Conservation (phyloP, 2,113 vertebrate species). For the Azemiops feae region DNA sequence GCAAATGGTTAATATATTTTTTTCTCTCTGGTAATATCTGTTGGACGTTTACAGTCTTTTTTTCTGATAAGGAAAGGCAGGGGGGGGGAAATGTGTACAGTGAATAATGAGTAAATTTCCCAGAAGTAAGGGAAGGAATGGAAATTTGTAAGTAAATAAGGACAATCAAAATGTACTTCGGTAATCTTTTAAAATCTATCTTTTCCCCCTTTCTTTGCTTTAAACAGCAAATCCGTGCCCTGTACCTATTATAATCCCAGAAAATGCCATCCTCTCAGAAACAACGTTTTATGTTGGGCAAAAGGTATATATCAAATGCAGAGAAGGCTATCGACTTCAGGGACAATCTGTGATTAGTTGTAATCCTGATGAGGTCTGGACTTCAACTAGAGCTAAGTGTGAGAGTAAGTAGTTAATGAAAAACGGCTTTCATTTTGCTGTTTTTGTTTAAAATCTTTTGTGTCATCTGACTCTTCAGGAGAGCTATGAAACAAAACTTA, state of each 20-base stretch:
- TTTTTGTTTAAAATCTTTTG: background rate
- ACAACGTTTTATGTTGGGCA: conserved; percentile 84
- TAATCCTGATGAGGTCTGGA: conserved; percentile 89
- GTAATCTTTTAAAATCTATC: conserved; percentile 28
- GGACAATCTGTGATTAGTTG: conserved; percentile 81
- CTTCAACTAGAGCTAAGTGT: conserved; percentile 77
- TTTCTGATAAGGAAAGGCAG: background rate
- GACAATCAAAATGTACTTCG: background rate
- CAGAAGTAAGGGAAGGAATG: background rate
- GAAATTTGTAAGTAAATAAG: background rate
- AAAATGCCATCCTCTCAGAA: conserved; percentile 73
- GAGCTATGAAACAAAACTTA: background rate
- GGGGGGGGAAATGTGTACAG: accelerated
- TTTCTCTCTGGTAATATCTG: too few relatives aligned
- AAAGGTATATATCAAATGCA: conserved; percentile 81
- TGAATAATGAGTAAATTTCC: background rate
- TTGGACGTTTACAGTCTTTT: background rate
- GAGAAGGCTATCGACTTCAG: conserved; percentile 83
- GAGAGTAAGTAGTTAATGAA: conserved; percentile 79
- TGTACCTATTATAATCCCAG: conserved; percentile 83
- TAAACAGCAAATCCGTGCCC: conserved; percentile 86
- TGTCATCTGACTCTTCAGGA: background rate
- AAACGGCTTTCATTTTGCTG: background rate
- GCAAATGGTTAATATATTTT: background rate
- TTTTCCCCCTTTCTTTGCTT: background rate